Evolutionary conservation across 2,797 vertebrate species (phyloP).

Genomic region (Lepidocolaptes lacrymiger): DNA sequence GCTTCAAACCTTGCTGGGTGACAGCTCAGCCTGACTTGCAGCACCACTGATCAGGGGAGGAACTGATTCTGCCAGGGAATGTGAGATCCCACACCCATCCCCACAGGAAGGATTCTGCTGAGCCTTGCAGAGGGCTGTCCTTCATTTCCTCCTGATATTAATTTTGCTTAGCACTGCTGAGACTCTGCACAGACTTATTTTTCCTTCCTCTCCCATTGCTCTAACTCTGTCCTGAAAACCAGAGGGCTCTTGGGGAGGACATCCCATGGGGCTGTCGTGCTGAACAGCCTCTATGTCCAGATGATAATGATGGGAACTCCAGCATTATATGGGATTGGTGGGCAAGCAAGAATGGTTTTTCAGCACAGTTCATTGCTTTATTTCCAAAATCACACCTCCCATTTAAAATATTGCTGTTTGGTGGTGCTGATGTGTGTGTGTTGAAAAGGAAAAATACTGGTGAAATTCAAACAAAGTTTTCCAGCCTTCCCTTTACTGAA

Average conservation of each 20-base stretch:
- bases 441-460: not conserved
- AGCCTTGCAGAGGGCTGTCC: not conserved
- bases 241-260: not conserved
- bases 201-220: not conserved
- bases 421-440: not conserved
- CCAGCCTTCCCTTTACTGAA: not conserved
- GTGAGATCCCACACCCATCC: not conserved
- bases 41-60: not conserved
- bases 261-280: fast-evolving
- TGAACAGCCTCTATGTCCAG: not conserved
- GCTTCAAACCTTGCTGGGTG: not conserved
- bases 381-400: not conserved
- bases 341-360: not conserved
- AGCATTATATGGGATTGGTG: not conserved
- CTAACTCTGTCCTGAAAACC: not conserved
- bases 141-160: not conserved
- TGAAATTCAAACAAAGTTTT: not conserved
- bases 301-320: not conserved
- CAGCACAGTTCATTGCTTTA: not conserved
- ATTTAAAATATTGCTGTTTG: not conserved
- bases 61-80: not conserved
- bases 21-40: not conserved
- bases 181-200: not conserved
- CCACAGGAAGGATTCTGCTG: not conserved
- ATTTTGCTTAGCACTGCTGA: not conserved